Percentiles rank a stretch among this genome's conserved stretches.
These are phyloP conservation scores for Gallinago media DNA, from an alignment of 2,113 vertebrate genomes.

Conservation along the genomic window DNA sequence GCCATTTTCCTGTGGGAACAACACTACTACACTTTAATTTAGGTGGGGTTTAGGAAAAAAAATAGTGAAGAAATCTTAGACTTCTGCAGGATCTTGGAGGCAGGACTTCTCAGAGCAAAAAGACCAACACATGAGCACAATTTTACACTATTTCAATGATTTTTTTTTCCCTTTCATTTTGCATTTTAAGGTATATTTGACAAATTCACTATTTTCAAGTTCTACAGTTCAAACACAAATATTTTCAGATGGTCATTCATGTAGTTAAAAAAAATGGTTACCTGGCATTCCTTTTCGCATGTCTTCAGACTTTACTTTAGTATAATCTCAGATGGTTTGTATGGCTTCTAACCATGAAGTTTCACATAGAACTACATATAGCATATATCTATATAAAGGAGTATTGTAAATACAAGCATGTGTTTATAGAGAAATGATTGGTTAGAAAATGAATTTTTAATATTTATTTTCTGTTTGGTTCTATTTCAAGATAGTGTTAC, in stretches of 20 bases:
- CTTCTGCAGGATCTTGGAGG: neutral
- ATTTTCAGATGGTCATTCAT: neutral
- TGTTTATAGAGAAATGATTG: neutral
- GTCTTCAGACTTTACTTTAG: neutral
- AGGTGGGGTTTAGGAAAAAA: neutral
- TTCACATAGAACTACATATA: neutral
- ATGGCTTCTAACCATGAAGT: neutral
- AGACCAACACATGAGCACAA: neutral
- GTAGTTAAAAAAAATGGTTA: neutral
- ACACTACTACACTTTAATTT: neutral
- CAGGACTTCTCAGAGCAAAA: neutral
- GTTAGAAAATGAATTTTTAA: neutral
- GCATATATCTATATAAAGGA: neutral
- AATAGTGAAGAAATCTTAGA: neutral
- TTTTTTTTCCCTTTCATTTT: neutral
- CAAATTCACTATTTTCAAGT: neutral
- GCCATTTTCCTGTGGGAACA: neutral
- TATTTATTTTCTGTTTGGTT: neutral
- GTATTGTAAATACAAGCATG: neutral
- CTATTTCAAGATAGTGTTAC: neutral
- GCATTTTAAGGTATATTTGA: neutral
- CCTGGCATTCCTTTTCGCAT: neutral
- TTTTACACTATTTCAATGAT: neutral
- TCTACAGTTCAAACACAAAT: neutral
- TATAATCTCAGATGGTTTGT: neutral